Percentiles rank a stretch among this genome's conserved stretches.
phyloP scores from a whole-genome alignment of 2,113 vertebrate species.

The Sigmodon hispidus region DNA sequence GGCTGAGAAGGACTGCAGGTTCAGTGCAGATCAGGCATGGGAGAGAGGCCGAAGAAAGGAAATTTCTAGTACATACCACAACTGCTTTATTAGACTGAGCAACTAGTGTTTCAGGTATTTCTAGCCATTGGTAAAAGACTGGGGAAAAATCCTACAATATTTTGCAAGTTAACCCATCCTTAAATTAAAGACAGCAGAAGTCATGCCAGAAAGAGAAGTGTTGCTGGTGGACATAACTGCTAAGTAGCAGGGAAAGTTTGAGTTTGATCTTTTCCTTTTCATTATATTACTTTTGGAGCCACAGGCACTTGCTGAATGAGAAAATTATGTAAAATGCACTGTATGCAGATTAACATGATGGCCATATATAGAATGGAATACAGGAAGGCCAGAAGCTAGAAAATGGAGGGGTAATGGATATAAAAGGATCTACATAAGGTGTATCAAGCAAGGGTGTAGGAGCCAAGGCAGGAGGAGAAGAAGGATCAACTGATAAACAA shows the following conservation, averaged over 20 bases:
- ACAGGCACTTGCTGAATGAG: not conserved
- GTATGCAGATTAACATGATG: slow-evolving; percentile 26
- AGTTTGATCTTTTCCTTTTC: not conserved
- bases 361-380: not conserved
- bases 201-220: not conserved
- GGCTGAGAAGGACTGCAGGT: not conserved
- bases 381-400: not conserved
- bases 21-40: not conserved
- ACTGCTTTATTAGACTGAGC: not conserved
- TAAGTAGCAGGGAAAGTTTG: not conserved
- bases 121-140: not conserved
- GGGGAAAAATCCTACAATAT: not conserved
- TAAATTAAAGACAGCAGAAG: not conserved
- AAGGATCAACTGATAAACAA: not conserved
- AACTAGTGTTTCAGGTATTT: not conserved
- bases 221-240: not conserved
- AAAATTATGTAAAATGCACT: not conserved
- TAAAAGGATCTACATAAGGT: not conserved
- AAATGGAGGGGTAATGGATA: not conserved
- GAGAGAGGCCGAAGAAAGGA: not conserved
- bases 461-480: not conserved
- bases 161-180: not conserved
- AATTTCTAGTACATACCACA: not conserved
- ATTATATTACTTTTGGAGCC: not conserved
- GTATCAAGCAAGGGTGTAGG: not conserved